Evolutionary conservation across 1,140 invertebrate species (phyloP).

Genomic region (Scaptodrosophila lebanonensis): DNA sequence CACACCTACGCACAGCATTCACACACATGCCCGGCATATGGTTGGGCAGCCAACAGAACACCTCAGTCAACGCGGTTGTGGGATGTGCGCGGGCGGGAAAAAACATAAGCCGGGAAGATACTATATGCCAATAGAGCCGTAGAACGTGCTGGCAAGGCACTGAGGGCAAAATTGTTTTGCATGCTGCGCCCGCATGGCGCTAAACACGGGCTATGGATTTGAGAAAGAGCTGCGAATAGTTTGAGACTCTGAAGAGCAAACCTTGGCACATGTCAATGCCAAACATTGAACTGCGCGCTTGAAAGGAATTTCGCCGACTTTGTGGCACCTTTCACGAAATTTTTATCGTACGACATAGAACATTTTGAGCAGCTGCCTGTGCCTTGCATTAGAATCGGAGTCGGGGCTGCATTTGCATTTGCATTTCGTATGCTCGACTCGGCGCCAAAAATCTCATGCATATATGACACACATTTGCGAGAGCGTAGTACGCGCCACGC

Average conservation of each 20-base stretch:
- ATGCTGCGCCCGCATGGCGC: slow-evolving; percentile 65
- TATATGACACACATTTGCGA: slow-evolving; percentile 56
- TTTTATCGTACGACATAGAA: too few species aligned
- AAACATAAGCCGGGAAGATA: slow-evolving; percentile 15
- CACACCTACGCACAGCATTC: slow-evolving; percentile 22
- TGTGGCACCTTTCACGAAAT: slow-evolving; percentile 52
- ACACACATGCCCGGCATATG: slow-evolving; percentile 53
- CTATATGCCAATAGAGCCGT: too few species aligned
- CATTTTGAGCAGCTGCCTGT: too few species aligned
- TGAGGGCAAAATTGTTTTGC: slow-evolving; percentile 25
- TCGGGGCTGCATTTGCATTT: slow-evolving; percentile 53
- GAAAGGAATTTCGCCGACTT: slow-evolving; percentile 67
- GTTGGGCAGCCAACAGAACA: slow-evolving; percentile 46
- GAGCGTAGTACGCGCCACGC: slow-evolving; percentile 1
- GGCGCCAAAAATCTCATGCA: slow-evolving; percentile 67
- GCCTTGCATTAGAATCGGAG: slow-evolving; percentile 42
- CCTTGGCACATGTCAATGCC: slow-evolving; percentile 66
- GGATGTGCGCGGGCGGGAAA: slow-evolving; percentile 23
- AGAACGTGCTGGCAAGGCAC: neutral
- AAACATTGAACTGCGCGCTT: slow-evolving; percentile 59
- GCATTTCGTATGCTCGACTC: slow-evolving; percentile 38
- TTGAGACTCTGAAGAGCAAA: slow-evolving; percentile 11
- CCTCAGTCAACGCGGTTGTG: slow-evolving; percentile 14
- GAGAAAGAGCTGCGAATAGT: slow-evolving; percentile 1
- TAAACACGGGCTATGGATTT: slow-evolving; percentile 39